phyloP scores from a whole-genome alignment of 2,797 vertebrate species.

The Telmatherina bonti region DNA sequence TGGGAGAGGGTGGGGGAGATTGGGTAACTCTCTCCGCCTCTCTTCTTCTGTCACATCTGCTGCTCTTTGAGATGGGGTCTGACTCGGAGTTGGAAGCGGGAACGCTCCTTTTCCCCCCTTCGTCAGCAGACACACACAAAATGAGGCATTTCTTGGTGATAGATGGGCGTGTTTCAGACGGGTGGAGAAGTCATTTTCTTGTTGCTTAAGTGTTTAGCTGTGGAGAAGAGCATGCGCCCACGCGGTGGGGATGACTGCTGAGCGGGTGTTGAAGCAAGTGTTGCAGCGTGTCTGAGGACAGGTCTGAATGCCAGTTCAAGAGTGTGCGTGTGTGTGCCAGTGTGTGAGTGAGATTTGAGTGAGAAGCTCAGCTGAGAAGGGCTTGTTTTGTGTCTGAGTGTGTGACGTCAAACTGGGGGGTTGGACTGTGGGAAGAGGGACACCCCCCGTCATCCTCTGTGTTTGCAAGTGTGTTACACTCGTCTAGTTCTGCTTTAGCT shows the following conservation, averaged over 20 bases:
- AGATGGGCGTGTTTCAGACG: slow-evolving; percentile 37
- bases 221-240: slow-evolving; percentile 11
- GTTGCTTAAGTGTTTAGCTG: slow-evolving; percentile 20
- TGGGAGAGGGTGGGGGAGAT: slow-evolving; percentile 54
- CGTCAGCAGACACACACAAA: slow-evolving; percentile 35
- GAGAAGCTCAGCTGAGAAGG: slow-evolving; percentile 64
- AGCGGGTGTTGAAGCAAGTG: slow-evolving; percentile 36
- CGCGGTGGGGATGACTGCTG: slow-evolving; percentile 3
- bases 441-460: slow-evolving; percentile 57
- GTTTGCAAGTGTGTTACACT: slow-evolving; percentile 3
- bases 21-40: slow-evolving; percentile 55
- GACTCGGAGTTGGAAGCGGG: slow-evolving; percentile 20
- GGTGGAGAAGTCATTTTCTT: slow-evolving; percentile 21
- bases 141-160: slow-evolving; percentile 18
- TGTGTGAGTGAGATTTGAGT: slow-evolving; percentile 44
- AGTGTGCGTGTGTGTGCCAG: slow-evolving; percentile 29
- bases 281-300: slow-evolving; percentile 42
- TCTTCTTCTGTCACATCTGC: slow-evolving; percentile 74
- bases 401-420: slow-evolving; percentile 84
- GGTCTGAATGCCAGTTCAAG: slow-evolving; percentile 46
- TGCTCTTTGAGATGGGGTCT: slow-evolving; percentile 51
- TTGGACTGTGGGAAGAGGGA: slow-evolving; percentile 70
- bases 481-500: slow-evolving; percentile 13
- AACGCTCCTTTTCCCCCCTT: slow-evolving; percentile 20
- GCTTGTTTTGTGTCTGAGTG: slow-evolving; percentile 84